These are phyloP conservation scores for Pantherophis guttatus DNA, from an alignment of 2,113 vertebrate genomes.

Conservation along the genomic window DNA sequence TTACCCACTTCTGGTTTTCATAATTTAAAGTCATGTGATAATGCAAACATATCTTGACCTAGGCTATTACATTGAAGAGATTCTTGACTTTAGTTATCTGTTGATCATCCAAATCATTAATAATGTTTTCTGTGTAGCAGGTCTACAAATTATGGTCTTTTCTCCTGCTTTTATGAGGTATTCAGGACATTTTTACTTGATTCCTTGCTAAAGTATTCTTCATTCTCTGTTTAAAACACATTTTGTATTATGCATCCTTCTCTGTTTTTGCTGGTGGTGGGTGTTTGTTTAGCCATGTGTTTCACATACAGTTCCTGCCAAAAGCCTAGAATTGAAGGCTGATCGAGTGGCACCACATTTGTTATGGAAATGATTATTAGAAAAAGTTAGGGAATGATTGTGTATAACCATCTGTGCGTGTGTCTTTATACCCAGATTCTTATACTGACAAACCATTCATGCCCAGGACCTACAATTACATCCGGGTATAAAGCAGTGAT, in stretches of 20 bases:
- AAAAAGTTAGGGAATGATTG: constrained; percentile 61
- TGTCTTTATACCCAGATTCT: constrained; percentile 19
- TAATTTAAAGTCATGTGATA: neutral
- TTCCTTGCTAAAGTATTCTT: constrained; percentile 38
- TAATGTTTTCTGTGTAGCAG: constrained; percentile 36
- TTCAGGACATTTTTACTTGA: constrained; percentile 19
- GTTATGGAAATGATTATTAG: constrained; percentile 64
- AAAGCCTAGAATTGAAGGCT: constrained; percentile 59
- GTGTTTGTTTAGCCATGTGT: constrained; percentile 64
- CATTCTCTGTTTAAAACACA: neutral
- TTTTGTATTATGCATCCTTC: constrained; percentile 53
- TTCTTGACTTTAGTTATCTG: constrained; percentile 8
- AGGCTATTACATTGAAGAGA: constrained; percentile 23
- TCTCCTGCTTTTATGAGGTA: constrained; percentile 48
- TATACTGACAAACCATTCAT: constrained; percentile 3
- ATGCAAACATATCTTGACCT: constrained; percentile 33
- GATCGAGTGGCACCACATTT: constrained; percentile 64
- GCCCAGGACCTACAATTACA: constrained; percentile 19
- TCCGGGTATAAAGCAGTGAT: constrained; percentile 15
- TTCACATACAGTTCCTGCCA: constrained; percentile 56
- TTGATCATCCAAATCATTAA: constrained; percentile 40
- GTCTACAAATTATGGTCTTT: constrained; percentile 41
- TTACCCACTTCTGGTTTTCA: neutral
- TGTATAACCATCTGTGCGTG: constrained; percentile 53
- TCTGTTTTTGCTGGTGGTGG: constrained; percentile 67